Evolutionary conservation across 2,888 invertebrate species (phyloP).

Genomic region (Tetragonula carbonaria): DNA sequence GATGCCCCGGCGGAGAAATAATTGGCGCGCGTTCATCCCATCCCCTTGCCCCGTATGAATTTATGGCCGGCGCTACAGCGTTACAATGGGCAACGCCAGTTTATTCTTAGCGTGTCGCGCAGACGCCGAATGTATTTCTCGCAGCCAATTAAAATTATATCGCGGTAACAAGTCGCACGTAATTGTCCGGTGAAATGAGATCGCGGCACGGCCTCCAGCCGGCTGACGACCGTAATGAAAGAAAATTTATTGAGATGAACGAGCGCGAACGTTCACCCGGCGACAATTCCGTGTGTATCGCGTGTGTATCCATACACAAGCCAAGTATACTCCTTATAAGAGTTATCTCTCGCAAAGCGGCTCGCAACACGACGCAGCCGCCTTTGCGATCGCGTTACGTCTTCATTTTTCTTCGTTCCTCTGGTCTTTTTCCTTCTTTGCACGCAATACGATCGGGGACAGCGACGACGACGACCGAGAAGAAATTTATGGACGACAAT

Average conservation of each 20-base stretch:
- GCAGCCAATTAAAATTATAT: slow-evolving; percentile 66
- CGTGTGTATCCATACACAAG: not conserved
- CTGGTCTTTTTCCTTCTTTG: not conserved
- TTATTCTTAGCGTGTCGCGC: slow-evolving; percentile 48
- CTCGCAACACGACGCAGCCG: not conserved
- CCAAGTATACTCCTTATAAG: not conserved
- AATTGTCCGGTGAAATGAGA: slow-evolving; percentile 66
- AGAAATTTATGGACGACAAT: not conserved
- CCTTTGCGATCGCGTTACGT: not conserved
- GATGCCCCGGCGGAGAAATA: slow-evolving; percentile 44
- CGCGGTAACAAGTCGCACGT: slow-evolving; percentile 59
- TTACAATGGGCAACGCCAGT: slow-evolving; percentile 21
- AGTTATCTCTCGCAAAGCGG: not conserved
- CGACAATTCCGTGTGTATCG: slow-evolving; percentile 25
- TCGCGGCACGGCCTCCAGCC: slow-evolving; percentile 21
- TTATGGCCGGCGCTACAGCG: slow-evolving; percentile 44
- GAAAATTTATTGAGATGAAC: slow-evolving; percentile 67
- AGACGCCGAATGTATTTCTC: slow-evolving; percentile 37
- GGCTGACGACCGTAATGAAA: slow-evolving; percentile 55
- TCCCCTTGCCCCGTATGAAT: slow-evolving; percentile 30
- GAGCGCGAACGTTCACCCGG: slow-evolving; percentile 2
- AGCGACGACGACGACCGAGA: no score
- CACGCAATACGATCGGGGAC: not conserved
- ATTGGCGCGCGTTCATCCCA: slow-evolving; percentile 25
- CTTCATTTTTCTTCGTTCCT: not conserved